Conservation (phyloP, 2,888 invertebrate genomes). For the Cordilura impudica region DNA sequence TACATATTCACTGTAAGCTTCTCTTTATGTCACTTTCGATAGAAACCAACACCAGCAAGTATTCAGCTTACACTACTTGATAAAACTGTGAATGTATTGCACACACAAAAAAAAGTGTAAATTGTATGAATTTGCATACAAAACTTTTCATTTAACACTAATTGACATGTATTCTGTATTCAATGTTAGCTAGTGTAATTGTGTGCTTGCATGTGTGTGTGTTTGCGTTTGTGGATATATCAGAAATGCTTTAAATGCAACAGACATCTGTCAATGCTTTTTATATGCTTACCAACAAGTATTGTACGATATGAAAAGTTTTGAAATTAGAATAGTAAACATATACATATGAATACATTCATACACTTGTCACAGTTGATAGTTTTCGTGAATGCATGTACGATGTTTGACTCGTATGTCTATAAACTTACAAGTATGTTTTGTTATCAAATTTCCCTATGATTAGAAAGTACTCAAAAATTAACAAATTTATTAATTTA, state of each 20-base stretch:
- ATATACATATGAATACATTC: too few relatives aligned
- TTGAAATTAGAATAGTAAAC: neutral
- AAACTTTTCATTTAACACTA: constrained; percentile 62
- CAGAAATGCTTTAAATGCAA: constrained; percentile 64
- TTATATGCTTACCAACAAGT: constrained; percentile 42
- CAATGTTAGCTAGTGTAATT: too few relatives aligned
- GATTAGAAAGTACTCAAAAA: too few relatives aligned
- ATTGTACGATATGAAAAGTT: constrained; percentile 31
- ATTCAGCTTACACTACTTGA: constrained; percentile 27
- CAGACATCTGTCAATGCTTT: constrained; percentile 60
- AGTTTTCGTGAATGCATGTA: too few relatives aligned
- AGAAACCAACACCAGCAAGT: constrained; percentile 21
- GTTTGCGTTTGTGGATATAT: constrained; percentile 64
- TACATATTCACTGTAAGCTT: neutral
- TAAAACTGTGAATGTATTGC: neutral
- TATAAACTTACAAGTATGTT: too few relatives aligned
- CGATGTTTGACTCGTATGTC: too few relatives aligned
- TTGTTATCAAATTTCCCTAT: too few relatives aligned
- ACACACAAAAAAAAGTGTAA: constrained; percentile 20
- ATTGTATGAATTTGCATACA: constrained; percentile 60
- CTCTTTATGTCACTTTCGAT: too few relatives aligned
- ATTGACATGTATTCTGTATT: constrained; percentile 55
- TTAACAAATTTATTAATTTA: too few relatives aligned
- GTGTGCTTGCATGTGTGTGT: constrained; percentile 2
- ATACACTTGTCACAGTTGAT: too few relatives aligned